Evolutionary conservation across 2,888 invertebrate species (phyloP).

Genomic region (Philhelius pedissequus): DNA sequence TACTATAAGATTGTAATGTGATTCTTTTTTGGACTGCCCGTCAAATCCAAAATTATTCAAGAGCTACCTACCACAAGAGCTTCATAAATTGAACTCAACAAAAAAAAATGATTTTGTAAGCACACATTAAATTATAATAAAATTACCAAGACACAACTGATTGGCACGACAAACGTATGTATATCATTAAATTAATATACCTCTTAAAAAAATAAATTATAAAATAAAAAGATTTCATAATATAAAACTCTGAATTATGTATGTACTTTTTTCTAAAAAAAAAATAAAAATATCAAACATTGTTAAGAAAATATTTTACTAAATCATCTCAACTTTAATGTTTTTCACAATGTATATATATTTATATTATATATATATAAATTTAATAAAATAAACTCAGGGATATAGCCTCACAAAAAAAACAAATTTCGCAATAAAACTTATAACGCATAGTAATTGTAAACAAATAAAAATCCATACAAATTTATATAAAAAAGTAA

Average conservation of each 20-base stretch:
- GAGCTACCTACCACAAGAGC: constrained; percentile 20
- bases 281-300: constrained; percentile 3
- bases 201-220: constrained; percentile 34
- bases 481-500: constrained; percentile 50
- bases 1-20: no score
- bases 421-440: constrained; percentile 69
- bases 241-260: constrained; percentile 46
- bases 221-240: constrained; percentile 21
- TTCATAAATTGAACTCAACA: background rate
- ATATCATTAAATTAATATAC: constrained; percentile 31
- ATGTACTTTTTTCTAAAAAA: constrained; percentile 40
- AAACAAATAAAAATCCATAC: constrained; percentile 38
- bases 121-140: constrained; percentile 34
- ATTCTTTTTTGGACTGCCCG: no score
- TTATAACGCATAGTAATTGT: constrained; percentile 38
- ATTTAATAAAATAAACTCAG: constrained; percentile 77
- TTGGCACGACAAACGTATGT: constrained; percentile 27
- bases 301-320: constrained; percentile 34
- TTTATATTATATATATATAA: constrained; percentile 70
- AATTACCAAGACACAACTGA: constrained; percentile 29
- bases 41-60: no score
- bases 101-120: background rate
- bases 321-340: constrained; percentile 56
- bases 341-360: constrained; percentile 37
- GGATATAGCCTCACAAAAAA: constrained; percentile 78